Evolutionary conservation across 2,113 vertebrate genomes (phyloP).

Genomic region (Gulo gulo): DNA sequence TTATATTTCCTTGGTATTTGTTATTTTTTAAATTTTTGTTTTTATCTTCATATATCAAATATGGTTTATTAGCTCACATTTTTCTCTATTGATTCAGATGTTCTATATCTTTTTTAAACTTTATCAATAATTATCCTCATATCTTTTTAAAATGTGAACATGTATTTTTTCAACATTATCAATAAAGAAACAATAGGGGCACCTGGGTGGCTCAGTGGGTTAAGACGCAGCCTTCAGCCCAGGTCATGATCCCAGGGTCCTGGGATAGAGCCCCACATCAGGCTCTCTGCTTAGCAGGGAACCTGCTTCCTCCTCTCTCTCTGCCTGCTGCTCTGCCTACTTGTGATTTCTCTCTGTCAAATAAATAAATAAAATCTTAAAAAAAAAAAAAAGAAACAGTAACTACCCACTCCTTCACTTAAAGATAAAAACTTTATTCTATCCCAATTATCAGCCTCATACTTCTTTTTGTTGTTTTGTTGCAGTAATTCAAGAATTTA

Average conservation of each 20-base stretch:
- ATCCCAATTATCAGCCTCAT: not conserved
- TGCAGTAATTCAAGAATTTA: not conserved
- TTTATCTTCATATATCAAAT: not conserved
- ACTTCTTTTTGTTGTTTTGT: not conserved
- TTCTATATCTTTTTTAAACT: not conserved
- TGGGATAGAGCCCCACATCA: too few species aligned
- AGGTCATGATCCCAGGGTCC: too few species aligned
- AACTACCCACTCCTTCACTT: not conserved
- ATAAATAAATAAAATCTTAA: too few species aligned
- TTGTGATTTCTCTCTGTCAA: too few species aligned
- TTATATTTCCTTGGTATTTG: not conserved
- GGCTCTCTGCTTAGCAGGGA: too few species aligned
- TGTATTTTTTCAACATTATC: not conserved
- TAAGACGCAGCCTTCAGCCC: too few species aligned
- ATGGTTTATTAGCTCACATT: not conserved
- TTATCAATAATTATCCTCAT: not conserved
- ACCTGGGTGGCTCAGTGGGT: too few species aligned
- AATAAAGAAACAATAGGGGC: not conserved
- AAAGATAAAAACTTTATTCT: not conserved
- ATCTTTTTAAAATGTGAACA: not conserved
- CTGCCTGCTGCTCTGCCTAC: too few species aligned
- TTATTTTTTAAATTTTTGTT: not conserved
- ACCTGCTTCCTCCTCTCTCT: too few species aligned
- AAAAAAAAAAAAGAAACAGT: not conserved
- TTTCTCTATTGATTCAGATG: not conserved